Evolutionary conservation across 37 sponge, comb jelly and placozoan genomes (phyloP).

Genomic region (Cladorhizidae sp.): DNA sequence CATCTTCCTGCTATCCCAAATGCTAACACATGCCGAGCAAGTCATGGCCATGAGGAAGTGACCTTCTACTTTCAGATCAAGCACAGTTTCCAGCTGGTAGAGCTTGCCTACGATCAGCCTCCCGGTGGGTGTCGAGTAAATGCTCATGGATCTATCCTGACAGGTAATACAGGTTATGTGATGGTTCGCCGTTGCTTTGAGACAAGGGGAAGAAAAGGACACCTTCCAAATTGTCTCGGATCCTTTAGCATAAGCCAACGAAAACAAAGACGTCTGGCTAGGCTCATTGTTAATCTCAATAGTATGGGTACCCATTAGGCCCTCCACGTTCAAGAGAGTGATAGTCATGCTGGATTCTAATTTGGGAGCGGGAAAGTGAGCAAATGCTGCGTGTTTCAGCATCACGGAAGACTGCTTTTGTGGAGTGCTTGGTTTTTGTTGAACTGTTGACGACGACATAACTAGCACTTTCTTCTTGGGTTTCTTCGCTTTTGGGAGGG

Average conservation of each 20-base stretch:
- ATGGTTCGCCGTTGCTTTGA: constrained; percentile 45
- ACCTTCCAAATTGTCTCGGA: constrained; percentile 35
- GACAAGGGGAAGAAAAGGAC: constrained; percentile 13
- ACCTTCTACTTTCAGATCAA: constrained; percentile 1
- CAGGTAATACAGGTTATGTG: constrained; percentile 47
- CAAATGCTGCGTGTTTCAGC: background rate
- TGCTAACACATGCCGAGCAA: constrained; percentile 13
- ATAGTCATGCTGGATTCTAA: constrained; percentile 16
- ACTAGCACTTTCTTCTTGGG: constrained; percentile 8
- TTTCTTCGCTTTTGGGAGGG: constrained; percentile 41
- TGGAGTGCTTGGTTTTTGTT: constrained; percentile 27
- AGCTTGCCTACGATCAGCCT: constrained; percentile 39
- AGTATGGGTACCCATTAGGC: background rate
- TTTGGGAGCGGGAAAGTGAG: constrained; percentile 16
- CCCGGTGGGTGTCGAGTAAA: constrained; percentile 57
- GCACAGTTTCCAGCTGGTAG: constrained; percentile 16
- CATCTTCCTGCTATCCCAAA: constrained; percentile 49
- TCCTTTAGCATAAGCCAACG: constrained; percentile 25
- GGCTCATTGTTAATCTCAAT: constrained; percentile 12
- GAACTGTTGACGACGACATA: background rate
- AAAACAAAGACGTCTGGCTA: background rate
- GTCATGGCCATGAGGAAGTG: constrained; percentile 33
- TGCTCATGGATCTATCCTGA: constrained; percentile 28
- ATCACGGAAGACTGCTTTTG: constrained; percentile 1
- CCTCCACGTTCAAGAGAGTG: background rate